phyloP scores from a whole-genome alignment of 2,797 vertebrate species.

The Leuciscus waleckii region DNA sequence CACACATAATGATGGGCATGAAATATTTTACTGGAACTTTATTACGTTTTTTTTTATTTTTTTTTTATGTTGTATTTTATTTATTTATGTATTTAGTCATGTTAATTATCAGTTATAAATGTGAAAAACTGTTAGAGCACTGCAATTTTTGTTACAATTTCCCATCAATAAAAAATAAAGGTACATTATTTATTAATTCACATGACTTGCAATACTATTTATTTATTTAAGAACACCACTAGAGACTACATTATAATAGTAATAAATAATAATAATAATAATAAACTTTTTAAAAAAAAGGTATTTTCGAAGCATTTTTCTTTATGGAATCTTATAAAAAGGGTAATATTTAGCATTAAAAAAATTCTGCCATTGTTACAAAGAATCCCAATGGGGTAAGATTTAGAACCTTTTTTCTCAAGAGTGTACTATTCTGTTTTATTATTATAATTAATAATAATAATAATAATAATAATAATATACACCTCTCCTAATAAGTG shows the following conservation, averaged over 20 bases:
- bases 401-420: not conserved
- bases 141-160: not conserved
- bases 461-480: not conserved
- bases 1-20: not conserved
- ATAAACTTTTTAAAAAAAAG: not conserved
- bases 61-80: not conserved
- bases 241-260: not conserved
- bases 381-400: not conserved
- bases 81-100: not conserved
- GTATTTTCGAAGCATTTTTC: not conserved
- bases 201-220: not conserved
- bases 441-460: not conserved
- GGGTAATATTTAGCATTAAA: not conserved
- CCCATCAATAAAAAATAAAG: not conserved
- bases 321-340: not conserved
- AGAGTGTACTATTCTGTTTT: not conserved
- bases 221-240: not conserved
- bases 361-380: not conserved
- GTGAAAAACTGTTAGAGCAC: not conserved
- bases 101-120: not conserved
- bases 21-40: not conserved
- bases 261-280: not conserved
- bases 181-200: not conserved
- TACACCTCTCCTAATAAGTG: not conserved
- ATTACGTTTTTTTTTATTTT: not conserved